Evolutionary conservation across 2,888 invertebrate genomes (phyloP), one percentile per base, ranked within the genome.

Genomic region (Tetropium fuscum): DNA sequence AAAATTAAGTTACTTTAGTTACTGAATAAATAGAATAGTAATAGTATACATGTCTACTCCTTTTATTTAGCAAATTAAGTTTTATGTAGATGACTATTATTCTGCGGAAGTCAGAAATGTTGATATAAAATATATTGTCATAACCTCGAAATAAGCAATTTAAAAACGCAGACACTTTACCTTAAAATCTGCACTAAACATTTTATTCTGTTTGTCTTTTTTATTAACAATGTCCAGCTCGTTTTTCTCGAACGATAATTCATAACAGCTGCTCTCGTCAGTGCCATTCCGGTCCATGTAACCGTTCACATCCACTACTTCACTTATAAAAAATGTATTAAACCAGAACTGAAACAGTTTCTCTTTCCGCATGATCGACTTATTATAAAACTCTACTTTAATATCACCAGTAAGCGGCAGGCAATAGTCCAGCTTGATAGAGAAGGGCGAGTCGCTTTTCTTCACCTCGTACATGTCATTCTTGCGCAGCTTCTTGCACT

Each of bases 281-380:
- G 55, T 58, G 18, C 61, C 63, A 36, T 61, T 64, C 22, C 54
- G 53, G 34, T 60, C 60, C 54, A 68, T 45, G 44, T 56, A 66
- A 11, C 66, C 69, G 51, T 69, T 68, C 40, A 57, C 38, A 43
- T 59, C 47, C 40, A 48, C 63, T 63, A 56, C 38, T 2, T 61
- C 60, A 7, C 55, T 55, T 30, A 94, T 90, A 84, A 99, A 99
- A 87, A 92, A 97, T 57, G 98, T 97, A 84, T 99, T 99, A 84
- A 99, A 94, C 97, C 98, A 99, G 84, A 97, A 95, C 84, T 97
- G 97, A 84, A 97, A 97, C 78, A 96, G 87, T 81, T 91, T 91
- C 81, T 94, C 93, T 87, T 92, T 93, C 78, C 92, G 88, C 82
- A 87, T 90, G 84, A 93, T 88, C 73, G 90, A 88, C 82, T 91